A percentile compares a stretch with the other conserved stretches of the same genome.
These are phyloP conservation scores for Sapayoa aenigma DNA, from an alignment of 2,113 vertebrate species.

Conservation along the genomic window DNA sequence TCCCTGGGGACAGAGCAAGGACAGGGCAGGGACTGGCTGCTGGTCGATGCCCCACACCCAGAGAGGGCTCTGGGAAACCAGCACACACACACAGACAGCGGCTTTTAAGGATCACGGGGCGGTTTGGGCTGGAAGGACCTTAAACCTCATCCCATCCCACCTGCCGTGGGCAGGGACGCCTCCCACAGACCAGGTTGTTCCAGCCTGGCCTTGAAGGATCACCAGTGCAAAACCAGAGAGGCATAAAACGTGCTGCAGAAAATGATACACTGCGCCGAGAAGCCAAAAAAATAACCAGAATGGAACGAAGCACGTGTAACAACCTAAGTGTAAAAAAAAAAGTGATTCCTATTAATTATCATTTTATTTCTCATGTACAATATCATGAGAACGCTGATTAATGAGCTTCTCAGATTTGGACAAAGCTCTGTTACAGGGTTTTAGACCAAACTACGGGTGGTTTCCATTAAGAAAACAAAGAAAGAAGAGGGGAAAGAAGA, in stretches of 20 bases:
- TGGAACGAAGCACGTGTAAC: background rate
- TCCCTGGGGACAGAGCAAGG: constrained; percentile 74
- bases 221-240: background rate
- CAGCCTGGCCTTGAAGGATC: background rate
- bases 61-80: background rate
- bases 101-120: fast-evolving
- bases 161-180: background rate
- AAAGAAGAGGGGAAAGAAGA: background rate
- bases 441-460: background rate
- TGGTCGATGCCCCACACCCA: fast-evolving
- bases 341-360: background rate
- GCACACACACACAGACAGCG: background rate
- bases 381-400: background rate
- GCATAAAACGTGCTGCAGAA: background rate
- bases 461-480: background rate
- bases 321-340: background rate
- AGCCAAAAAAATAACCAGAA: background rate
- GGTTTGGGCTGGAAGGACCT: background rate
- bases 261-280: background rate
- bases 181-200: background rate
- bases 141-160: background rate
- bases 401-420: background rate
- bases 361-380: background rate
- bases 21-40: background rate
- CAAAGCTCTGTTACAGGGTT: background rate